Evolutionary conservation across 2,797 vertebrate genomes (phyloP).

Genomic region (Trichosurus vulpecula): DNA sequence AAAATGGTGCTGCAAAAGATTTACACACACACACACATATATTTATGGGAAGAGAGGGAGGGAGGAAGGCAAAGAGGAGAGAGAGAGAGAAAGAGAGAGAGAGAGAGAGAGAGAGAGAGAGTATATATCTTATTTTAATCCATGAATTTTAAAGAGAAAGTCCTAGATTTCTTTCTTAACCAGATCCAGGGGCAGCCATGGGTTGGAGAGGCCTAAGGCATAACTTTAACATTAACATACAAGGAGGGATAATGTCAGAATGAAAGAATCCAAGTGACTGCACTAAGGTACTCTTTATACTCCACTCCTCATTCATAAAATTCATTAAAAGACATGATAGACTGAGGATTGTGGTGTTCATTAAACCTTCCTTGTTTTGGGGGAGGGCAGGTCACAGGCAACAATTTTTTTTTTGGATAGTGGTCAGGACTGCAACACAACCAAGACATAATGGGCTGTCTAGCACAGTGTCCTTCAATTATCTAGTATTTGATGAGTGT

Average conservation of each 20-base stretch:
- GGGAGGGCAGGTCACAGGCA: too few relatives aligned
- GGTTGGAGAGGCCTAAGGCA: neutral
- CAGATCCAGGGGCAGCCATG: neutral
- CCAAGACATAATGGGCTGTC: neutral
- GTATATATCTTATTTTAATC: neutral
- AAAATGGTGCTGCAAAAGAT: neutral
- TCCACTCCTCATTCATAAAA: neutral
- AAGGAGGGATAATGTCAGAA: neutral
- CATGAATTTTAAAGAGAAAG: neutral
- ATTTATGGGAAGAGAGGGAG: neutral
- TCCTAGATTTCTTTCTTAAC: neutral
- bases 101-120: too few relatives aligned
- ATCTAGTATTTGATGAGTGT: neutral
- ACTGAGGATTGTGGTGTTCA: neutral
- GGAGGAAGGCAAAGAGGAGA: neutral
- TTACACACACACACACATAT: neutral
- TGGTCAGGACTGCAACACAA: neutral
- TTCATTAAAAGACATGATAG: neutral
- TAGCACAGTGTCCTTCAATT: neutral
- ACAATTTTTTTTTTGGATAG: neutral
- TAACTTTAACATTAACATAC: neutral
- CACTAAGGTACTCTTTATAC: neutral
- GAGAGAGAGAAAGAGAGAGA: too few relatives aligned
- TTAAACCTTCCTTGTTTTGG: neutral
- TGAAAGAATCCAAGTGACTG: neutral